These are phyloP conservation scores for Paramisgurnus dabryanus DNA, from an alignment of 2,113 vertebrate species.

Conservation along the genomic window DNA sequence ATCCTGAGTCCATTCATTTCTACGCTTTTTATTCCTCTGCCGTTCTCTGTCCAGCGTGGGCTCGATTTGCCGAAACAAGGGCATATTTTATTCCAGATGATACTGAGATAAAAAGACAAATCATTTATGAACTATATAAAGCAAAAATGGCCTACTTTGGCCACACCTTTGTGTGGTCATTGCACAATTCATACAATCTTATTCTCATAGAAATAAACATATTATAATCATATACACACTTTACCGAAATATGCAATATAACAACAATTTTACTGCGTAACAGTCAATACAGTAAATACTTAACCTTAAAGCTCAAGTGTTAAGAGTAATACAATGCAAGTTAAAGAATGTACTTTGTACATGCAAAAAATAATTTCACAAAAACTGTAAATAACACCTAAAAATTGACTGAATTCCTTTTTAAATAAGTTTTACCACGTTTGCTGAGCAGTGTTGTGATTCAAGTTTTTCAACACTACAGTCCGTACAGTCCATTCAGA, in stretches of 20 bases:
- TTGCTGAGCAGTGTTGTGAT: neutral
- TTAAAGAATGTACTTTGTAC: no score
- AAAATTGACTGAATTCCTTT: neutral
- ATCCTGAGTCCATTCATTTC: constrained; percentile 22
- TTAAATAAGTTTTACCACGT: neutral
- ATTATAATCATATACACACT: neutral
- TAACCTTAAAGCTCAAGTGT: neutral
- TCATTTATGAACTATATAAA: neutral
- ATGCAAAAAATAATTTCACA: no score
- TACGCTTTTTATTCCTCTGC: neutral
- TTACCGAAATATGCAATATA: neutral
- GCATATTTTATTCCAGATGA: constrained; percentile 38
- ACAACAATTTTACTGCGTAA: neutral
- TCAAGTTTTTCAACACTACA: neutral
- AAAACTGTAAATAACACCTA: no score
- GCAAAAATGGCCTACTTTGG: neutral
- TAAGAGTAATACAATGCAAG: neutral
- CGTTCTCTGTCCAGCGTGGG: neutral
- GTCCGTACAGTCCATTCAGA: neutral
- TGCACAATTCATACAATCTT: no score
- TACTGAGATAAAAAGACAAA: constrained; percentile 12
- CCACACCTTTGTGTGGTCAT: neutral
- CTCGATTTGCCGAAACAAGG: constrained; percentile 45
- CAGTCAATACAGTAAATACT: neutral
- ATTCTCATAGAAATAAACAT: no score